Percentiles rank a stretch among this genome's conserved stretches.
Conservation (phyloP, 2,113 vertebrate genomes). For the Archilochus colubris region DNA sequence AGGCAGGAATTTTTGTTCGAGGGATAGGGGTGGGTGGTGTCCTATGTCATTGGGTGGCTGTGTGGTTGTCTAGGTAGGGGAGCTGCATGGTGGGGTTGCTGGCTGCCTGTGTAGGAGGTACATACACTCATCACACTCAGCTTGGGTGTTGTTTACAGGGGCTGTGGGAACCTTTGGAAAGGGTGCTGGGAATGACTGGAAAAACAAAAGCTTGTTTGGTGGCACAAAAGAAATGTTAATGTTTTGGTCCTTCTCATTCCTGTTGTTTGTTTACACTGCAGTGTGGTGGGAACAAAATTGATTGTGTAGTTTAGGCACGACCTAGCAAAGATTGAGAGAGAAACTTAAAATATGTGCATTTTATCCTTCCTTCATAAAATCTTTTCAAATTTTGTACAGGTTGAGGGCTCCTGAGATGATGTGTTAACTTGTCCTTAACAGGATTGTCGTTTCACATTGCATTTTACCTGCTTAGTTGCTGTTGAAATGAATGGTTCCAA, state of each 20-base stretch:
- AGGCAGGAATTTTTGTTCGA: not conserved
- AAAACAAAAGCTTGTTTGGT: conserved; percentile 60
- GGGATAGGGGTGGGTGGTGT: conserved; percentile 3
- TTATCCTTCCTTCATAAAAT: not conserved
- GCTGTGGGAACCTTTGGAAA: conserved; percentile 60
- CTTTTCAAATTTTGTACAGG: not conserved
- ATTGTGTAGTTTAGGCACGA: not conserved
- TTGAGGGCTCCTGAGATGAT: not conserved
- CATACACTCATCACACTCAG: conserved; percentile 8
- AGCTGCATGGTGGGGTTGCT: not conserved
- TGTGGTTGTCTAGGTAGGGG: not conserved
- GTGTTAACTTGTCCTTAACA: not conserved
- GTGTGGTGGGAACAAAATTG: conserved; percentile 26
- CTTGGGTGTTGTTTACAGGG: conserved; percentile 20
- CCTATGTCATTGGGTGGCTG: not conserved
- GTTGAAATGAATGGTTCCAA: not conserved
- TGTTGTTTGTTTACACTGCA: conserved; percentile 44
- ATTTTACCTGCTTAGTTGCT: not conserved
- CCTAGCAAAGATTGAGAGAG: not conserved
- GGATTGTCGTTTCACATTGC: not conserved
- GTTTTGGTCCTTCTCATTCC: conserved; percentile 31
- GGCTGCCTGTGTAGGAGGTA: conserved; percentile 36
- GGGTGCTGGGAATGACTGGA: conserved; percentile 48
- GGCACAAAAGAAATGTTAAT: conserved; percentile 59
- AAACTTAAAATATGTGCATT: not conserved